phyloP scores from a whole-genome alignment of 2,888 invertebrate genomes.

The Troides oblongomaculatus region DNA sequence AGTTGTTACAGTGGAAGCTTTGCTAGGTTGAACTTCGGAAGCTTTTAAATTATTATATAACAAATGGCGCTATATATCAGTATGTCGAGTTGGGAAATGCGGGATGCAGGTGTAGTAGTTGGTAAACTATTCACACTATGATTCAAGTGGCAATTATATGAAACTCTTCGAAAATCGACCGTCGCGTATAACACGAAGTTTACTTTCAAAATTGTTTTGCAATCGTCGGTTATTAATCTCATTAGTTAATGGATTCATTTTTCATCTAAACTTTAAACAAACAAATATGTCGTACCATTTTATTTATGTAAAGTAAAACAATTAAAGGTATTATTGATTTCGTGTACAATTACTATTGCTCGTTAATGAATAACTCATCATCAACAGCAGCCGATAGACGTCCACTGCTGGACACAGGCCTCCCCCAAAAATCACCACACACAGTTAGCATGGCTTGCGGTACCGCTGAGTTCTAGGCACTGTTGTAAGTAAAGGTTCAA shows the following conservation, averaged over 20 bases:
- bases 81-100: conserved; percentile 7
- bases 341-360: too few species aligned
- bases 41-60: conserved; percentile 56
- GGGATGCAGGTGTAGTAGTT: conserved; percentile 20
- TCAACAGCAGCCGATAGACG: too few species aligned
- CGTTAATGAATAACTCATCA: too few species aligned
- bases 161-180: not conserved
- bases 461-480: too few species aligned
- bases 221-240: not conserved
- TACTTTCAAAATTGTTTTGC: not conserved
- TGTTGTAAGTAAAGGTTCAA: too few species aligned
- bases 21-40: conserved; percentile 21
- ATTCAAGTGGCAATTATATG: not conserved
- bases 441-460: too few species aligned
- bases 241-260: not conserved
- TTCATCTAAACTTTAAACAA: too few species aligned
- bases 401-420: too few species aligned
- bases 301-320: too few species aligned
- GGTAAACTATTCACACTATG: conserved; percentile 12
- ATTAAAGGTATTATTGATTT: too few species aligned
- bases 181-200: not conserved
- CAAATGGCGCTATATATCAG: conserved; percentile 58
- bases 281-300: too few species aligned
- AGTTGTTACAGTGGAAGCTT: conserved; percentile 18
- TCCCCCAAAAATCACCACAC: too few species aligned